Base-by-base conservation (phyloP, 2,797 vertebrate genomes). In the Pangasius macronema region DNA sequence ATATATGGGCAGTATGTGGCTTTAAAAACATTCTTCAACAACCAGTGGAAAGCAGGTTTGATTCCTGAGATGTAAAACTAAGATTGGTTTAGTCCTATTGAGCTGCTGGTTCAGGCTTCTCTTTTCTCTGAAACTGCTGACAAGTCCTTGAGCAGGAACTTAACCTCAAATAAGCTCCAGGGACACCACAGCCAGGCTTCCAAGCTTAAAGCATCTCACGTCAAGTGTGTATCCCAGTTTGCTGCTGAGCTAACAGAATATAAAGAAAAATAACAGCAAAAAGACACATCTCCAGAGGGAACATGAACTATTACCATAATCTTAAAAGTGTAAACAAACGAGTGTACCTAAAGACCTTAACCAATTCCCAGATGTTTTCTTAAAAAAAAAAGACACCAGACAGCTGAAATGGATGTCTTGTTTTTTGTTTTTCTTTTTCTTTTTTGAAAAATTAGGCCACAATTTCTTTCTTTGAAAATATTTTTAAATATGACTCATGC, bases 41-140 rank as follows among this genome's bases (percentile, higher is more conserved):
- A 57, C 24, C 27, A 39, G 65, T n/a, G 42, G 9, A 65, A 65
- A 42, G 83, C 73, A 22, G 76, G 49, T 77, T 83, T 73, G 53
- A 77, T 83, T 83, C 51, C 61, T 59, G 57, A 81, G 46, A 86
- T 68, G 65, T 81, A 88, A 88, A 75, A 80, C 67, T 88, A 88
- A 76, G 77, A 80, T 88, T 83, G 87, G 76, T 86, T 86, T 86
- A 86, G 87, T 86, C 79, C 84, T 88, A 70, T 30, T 59, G 84
- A 82, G 84, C 70, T 70, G 79, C 84, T 86, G 84, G 68, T 68
- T 86, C 80, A 68, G 80, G 84, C 83, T 86, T 88, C 87, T 79
- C 61, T 77, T 83, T 88, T 86, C 80, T 70, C 70, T 61, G 11
- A 88, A 83, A 86, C 87, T 86, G 79, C 79, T 88, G 68, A 86